Percentiles rank a stretch among this genome's conserved stretches.
Conservation (phyloP, 2,888 invertebrate species). For the Epirrita christyi region DNA sequence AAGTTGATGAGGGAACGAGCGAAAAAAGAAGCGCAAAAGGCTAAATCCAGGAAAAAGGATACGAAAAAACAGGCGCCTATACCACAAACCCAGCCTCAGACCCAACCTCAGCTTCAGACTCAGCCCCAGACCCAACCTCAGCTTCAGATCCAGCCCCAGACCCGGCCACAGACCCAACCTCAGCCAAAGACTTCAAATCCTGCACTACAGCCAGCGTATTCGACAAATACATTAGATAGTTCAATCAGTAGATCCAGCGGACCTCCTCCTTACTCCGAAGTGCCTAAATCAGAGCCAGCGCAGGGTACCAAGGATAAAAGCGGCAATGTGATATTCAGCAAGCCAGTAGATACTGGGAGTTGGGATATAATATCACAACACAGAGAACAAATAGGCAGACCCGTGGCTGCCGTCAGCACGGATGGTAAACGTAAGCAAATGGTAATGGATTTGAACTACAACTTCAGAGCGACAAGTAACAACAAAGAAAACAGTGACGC, state of each 20-base stretch:
- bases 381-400: slow-evolving; percentile 67
- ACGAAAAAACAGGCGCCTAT: slow-evolving; percentile 41
- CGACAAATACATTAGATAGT: slow-evolving; percentile 71
- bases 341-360: slow-evolving; percentile 62
- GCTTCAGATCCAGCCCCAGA: slow-evolving; percentile 27
- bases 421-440: slow-evolving; percentile 48
- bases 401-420: slow-evolving; percentile 35
- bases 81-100: slow-evolving; percentile 1
- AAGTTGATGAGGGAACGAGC: slow-evolving; percentile 52
- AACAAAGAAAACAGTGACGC: slow-evolving; percentile 60
- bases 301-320: slow-evolving; percentile 51
- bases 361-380: slow-evolving; percentile 84
- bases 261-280: slow-evolving; percentile 67
- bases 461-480: slow-evolving; percentile 37
- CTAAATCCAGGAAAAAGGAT: slow-evolving; percentile 41
- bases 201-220: slow-evolving; percentile 39
- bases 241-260: slow-evolving; percentile 71
- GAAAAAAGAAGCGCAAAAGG: slow-evolving; percentile 45
- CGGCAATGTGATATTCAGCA: slow-evolving; percentile 63
- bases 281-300: slow-evolving; percentile 35
- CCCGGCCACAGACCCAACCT: slow-evolving; percentile 6
- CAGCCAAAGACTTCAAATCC: slow-evolving; percentile 28
- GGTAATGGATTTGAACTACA: slow-evolving; percentile 67
- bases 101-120: slow-evolving; percentile 27
- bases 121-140: slow-evolving; percentile 21